phyloP scores from a whole-genome alignment of 30 jellyfish, hydroid and myxozoan genomes.

The Hydra vulgaris region DNA sequence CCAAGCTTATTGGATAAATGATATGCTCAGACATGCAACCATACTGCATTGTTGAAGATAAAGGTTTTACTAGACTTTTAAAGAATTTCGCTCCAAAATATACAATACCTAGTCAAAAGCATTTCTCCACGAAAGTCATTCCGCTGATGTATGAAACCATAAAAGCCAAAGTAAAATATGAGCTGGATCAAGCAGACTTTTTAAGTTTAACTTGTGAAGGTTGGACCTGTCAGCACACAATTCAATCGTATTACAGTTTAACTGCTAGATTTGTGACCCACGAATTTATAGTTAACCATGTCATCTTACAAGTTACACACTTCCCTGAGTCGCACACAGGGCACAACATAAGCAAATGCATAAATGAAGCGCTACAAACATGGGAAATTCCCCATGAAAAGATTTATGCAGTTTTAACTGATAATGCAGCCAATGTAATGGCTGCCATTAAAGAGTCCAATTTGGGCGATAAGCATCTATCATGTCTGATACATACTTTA shows the following conservation, averaged over 20 bases:
- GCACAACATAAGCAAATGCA: not conserved
- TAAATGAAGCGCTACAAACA: not conserved
- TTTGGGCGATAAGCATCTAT: not conserved
- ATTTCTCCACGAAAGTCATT: not conserved
- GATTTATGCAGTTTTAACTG: not conserved
- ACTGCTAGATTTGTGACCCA: not conserved
- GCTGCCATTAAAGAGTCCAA: not conserved
- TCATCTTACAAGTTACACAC: not conserved
- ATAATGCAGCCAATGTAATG: not conserved
- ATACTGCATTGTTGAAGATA: not conserved
- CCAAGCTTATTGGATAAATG: not conserved
- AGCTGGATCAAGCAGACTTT: not conserved
- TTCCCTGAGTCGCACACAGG: not conserved
- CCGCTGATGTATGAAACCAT: not conserved
- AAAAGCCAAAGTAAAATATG: not conserved
- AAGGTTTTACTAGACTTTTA: not conserved
- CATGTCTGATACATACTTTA: not conserved
- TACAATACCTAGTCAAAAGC: not conserved
- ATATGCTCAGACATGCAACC: not conserved
- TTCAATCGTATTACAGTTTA: not conserved
- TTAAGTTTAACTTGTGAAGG: not conserved
- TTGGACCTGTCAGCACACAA: not conserved
- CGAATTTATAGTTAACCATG: not conserved
- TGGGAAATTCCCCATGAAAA: not conserved
- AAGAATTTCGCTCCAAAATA: not conserved